Conservation (phyloP, 2,797 vertebrate species). For the Schizothorax lantsangensis region DNA sequence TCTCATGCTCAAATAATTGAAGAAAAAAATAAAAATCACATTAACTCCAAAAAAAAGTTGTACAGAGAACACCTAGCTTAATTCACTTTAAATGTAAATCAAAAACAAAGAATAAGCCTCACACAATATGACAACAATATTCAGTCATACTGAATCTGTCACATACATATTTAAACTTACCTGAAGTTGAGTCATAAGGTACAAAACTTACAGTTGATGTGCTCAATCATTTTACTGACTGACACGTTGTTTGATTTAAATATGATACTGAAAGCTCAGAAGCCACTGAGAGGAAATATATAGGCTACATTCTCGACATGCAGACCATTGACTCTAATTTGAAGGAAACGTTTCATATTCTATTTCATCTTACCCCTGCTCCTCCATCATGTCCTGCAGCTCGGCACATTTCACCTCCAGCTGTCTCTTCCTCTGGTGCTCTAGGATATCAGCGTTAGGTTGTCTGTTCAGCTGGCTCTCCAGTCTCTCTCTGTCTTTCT, state of each 20-base stretch:
- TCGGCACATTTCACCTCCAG: conserved; percentile 94
- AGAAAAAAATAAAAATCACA: too few relatives aligned
- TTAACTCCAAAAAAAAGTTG: too few relatives aligned
- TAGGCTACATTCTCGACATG: conserved; percentile 4
- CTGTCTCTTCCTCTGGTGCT: conserved; percentile 93
- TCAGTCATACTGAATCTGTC: neutral
- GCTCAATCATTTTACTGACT: neutral
- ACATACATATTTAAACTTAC: neutral
- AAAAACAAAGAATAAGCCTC: neutral
- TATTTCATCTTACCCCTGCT: conserved; percentile 85
- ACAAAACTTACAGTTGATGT: neutral
- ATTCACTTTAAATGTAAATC: too few relatives aligned
- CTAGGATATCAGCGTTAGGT: conserved; percentile 93
- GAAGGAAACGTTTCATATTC: conserved; percentile 22
- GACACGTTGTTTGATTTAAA: neutral
- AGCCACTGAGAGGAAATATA: neutral
- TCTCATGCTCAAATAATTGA: too few relatives aligned
- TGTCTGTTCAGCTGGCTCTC: conserved; percentile 90
- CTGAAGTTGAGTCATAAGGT: neutral
- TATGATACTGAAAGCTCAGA: neutral
- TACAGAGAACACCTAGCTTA: too few relatives aligned
- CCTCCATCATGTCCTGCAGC: conserved; percentile 96
- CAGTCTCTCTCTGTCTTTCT: conserved; percentile 86
- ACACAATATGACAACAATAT: neutral
- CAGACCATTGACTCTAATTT: neutral